phyloP scores from a whole-genome alignment of 2,113 vertebrate genomes.

The Eclectus roratus region DNA sequence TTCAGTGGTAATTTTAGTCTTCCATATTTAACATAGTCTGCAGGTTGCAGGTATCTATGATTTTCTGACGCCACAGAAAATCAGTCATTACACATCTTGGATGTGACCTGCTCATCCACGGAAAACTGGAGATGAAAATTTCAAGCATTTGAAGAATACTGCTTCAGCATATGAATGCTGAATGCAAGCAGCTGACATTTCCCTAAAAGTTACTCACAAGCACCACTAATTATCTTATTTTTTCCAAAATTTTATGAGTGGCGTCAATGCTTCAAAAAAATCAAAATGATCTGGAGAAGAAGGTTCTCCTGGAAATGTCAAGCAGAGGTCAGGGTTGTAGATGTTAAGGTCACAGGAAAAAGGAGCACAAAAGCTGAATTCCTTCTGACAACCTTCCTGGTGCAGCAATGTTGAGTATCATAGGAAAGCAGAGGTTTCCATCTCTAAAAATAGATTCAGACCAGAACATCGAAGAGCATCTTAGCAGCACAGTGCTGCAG shows the following conservation, averaged over 20 bases:
- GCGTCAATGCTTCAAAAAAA: neutral
- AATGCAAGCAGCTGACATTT: slow-evolving; percentile 27
- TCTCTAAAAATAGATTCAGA: neutral
- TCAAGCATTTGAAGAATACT: neutral
- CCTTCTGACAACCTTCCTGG: neutral
- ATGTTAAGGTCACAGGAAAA: neutral
- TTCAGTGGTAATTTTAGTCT: neutral
- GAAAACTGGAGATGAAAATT: neutral
- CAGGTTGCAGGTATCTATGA: neutral
- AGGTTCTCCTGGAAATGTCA: neutral
- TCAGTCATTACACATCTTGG: neutral
- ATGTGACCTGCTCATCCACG: neutral
- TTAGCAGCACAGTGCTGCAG: neutral
- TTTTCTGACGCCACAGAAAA: neutral
- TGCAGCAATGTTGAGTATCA: neutral
- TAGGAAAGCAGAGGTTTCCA: neutral
- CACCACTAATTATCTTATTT: slow-evolving; percentile 10
- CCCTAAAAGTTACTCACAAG: slow-evolving; percentile 3
- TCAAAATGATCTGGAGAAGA: neutral
- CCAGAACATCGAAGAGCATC: neutral
- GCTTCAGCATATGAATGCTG: neutral
- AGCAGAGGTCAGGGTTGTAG: neutral
- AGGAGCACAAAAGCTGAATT: neutral
- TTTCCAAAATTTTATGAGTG: neutral
- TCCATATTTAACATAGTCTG: neutral